Evolutionary conservation across 2,113 vertebrate species (phyloP).

Genomic region (Calidris pugnax): DNA sequence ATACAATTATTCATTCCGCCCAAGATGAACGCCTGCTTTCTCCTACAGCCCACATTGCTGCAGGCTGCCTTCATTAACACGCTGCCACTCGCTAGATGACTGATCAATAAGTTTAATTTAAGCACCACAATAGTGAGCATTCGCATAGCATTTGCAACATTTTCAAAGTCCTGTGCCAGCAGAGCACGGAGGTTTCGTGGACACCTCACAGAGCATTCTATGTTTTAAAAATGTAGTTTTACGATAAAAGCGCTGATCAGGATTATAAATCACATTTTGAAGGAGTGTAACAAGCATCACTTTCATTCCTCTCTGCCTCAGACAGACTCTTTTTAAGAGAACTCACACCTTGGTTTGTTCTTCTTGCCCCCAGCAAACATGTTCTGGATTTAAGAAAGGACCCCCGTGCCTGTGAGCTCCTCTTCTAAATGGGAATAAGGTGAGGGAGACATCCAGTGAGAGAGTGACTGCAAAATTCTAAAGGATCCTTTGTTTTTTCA

Average conservation of each 20-base stretch:
- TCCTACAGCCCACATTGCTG: neutral
- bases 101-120: slow-evolving; percentile 24
- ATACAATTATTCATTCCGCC: neutral
- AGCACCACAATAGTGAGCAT: accelerated
- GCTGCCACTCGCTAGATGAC: neutral
- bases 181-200: neutral
- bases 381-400: neutral
- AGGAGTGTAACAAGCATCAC: accelerated
- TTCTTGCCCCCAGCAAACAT: neutral
- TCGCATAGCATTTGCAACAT: accelerated
- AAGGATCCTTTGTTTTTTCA: neutral
- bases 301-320: neutral
- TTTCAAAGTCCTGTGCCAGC: neutral
- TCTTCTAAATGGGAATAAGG: neutral
- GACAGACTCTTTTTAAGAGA: neutral
- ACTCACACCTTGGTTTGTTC: neutral
- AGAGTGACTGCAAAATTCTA: neutral
- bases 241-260: neutral
- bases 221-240: neutral
- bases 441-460: neutral
- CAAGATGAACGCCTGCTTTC: neutral
- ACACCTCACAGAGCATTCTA: neutral
- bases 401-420: accelerated
- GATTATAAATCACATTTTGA: neutral
- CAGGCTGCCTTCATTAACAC: slow-evolving; percentile 2